Base-by-base conservation (phyloP, 2,797 vertebrate species). In the Melopsittacus undulatus region DNA sequence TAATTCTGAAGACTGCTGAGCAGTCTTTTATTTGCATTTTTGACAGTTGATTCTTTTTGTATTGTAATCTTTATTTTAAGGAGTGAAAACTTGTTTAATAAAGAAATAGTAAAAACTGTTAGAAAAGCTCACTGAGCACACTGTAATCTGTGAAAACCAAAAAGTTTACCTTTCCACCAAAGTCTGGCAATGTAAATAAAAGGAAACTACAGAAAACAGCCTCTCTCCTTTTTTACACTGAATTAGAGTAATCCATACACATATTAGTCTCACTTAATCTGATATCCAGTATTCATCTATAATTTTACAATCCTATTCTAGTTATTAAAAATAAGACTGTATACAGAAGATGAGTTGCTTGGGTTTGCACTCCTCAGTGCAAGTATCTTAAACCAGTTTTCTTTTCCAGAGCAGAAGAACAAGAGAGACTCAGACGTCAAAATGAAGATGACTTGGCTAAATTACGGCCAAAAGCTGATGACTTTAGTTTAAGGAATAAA, bases 401-500 rank as follows among this genome's bases (percentile, higher is more conserved):
- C 67, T 97, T 93, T 97, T 97, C 63, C 97, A 97, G 97, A 96
- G 91, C 77, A 26, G 87, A 96, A 92, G 96, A 97, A 40, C 91
- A 72, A 43, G 74, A 95, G 40, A 86, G 67, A 51, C 93, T 96
- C 87, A 91, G 92, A 93, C 94, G 86, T 52, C 91, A 93, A 64
- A 97, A 95, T 18, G 96, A 95, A 91, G 97, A 97, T 64, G 97
- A 97, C 62, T 94, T 96, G 51, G 95, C 95, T 74, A 97, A 95
- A 90, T 96, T 98, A 75, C 90, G 92, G 83, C 98, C 98, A 74
- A 97, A 98, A 97, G 98, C 88, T 86, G 96, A 98, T 97, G 98
- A 97, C 64, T 98, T 98, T 95, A 97, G 97, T 70, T 97, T 98
- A 64, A 98, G 98, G 68, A 98, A 98, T 97, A 98, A 98, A 36